A percentile compares a stretch with the other conserved stretches of the same genome.
Conservation (phyloP, 2,888 invertebrate species). For the Athalia circularis region DNA sequence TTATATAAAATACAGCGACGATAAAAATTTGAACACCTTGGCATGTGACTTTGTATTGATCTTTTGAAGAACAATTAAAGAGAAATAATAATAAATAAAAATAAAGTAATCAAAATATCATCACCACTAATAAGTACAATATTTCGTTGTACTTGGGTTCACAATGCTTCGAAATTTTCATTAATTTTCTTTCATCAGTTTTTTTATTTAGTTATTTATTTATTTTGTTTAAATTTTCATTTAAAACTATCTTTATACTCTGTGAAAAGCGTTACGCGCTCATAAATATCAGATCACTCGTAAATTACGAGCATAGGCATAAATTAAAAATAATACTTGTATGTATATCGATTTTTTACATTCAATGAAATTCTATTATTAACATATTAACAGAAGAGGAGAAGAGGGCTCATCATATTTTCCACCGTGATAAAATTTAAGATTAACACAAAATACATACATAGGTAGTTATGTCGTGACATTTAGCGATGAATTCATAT, state of each 20-base stretch:
- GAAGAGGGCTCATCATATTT: conserved; percentile 39
- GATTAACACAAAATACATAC: conserved; percentile 48
- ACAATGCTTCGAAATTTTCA: neutral
- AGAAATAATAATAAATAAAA: too few species aligned
- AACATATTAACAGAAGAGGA: conserved; percentile 56
- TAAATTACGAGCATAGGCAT: conserved; percentile 20
- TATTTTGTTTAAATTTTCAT: conserved; percentile 48
- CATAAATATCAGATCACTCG: conserved; percentile 43
- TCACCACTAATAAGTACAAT: too few species aligned
- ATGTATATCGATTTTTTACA: conserved; percentile 52
- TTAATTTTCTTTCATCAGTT: conserved; percentile 19
- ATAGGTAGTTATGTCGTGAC: neutral
- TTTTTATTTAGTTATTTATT: conserved; percentile 37
- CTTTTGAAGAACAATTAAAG: too few species aligned
- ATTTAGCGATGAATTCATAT: neutral
- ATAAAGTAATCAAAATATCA: too few species aligned
- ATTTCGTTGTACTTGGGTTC: neutral
- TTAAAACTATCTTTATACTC: conserved; percentile 6
- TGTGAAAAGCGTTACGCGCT: conserved; percentile 5
- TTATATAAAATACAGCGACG: conserved; percentile 31
- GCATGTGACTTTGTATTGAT: neutral
- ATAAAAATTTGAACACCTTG: conserved; percentile 19
- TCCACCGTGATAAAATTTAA: conserved; percentile 47
- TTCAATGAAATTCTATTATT: conserved; percentile 47
- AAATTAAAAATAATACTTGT: conserved; percentile 40